Conservation (phyloP, 2,113 vertebrate species). For the Salvelinus fontinalis region DNA sequence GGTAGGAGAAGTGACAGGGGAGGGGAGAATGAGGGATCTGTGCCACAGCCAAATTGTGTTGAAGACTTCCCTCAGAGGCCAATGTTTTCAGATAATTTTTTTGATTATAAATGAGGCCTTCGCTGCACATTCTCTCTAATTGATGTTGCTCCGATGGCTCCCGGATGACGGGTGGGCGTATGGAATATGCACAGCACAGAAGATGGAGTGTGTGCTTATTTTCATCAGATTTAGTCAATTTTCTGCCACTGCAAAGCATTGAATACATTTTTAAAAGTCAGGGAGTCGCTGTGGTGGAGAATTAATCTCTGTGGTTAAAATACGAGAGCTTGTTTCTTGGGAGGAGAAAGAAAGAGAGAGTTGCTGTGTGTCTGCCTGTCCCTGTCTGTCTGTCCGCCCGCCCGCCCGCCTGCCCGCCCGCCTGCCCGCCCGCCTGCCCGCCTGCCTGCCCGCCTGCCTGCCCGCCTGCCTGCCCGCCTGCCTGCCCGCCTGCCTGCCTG, state of each 20-base stretch:
- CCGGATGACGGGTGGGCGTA: conserved; percentile 1
- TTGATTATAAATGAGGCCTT: conserved; percentile 5
- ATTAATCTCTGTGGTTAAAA: background rate
- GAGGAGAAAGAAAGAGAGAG: background rate
- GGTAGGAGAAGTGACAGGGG: conserved; percentile 43
- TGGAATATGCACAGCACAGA: background rate
- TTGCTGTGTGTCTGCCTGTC: background rate
- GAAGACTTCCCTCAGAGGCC: conserved; percentile 48
- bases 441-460: too few species aligned
- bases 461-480: background rate
- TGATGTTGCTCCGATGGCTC: conserved; percentile 13
- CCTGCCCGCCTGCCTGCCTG: background rate
- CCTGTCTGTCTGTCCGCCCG: background rate
- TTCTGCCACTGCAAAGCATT: conserved; percentile 7
- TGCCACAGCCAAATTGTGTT: conserved; percentile 64
- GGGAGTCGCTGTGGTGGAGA: background rate
- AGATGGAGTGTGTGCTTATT: background rate
- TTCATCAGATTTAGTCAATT: conserved; percentile 11
- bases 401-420: background rate
- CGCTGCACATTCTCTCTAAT: conserved; percentile 4
- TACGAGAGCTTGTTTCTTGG: background rate
- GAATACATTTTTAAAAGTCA: conserved; percentile 1
- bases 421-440: background rate
- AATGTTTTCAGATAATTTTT: conserved; percentile 1
- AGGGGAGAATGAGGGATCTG: conserved; percentile 71